These are phyloP conservation scores for Eretmochelys imbricata DNA, from an alignment of 2,113 vertebrate genomes.

Conservation along the genomic window DNA sequence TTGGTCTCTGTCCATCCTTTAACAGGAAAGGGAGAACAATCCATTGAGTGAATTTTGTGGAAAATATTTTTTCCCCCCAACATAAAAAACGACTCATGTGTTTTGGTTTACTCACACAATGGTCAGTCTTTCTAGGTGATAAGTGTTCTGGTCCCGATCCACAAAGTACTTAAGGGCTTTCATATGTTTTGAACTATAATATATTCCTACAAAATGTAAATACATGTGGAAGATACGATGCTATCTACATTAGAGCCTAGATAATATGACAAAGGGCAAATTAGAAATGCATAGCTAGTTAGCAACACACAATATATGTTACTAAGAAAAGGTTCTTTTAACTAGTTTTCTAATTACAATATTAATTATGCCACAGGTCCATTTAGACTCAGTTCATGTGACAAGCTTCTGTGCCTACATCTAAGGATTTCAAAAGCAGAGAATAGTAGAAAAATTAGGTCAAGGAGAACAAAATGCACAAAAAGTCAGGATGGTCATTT, in stretches of 20 bases:
- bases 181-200: neutral
- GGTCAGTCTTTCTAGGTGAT: too few species aligned
- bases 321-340: neutral
- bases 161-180: neutral
- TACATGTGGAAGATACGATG: neutral
- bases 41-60: neutral
- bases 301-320: neutral
- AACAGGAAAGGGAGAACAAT: neutral
- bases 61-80: neutral
- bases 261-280: neutral
- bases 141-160: neutral
- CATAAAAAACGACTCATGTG: too few species aligned
- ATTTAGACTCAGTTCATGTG: neutral
- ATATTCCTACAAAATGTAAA: neutral
- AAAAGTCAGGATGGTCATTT: neutral
- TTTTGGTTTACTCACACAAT: too few species aligned
- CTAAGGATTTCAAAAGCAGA: neutral
- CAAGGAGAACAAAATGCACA: neutral
- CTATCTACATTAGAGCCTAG: neutral
- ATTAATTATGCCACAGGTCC: neutral
- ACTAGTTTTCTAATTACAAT: neutral
- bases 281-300: neutral
- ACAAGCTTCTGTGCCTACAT: neutral
- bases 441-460: neutral
- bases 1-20: neutral